A percentile compares a stretch with the other conserved stretches of the same genome.
These are phyloP conservation scores for Litocranius walleri DNA, from an alignment of 2,113 vertebrate species.

Conservation along the genomic window DNA sequence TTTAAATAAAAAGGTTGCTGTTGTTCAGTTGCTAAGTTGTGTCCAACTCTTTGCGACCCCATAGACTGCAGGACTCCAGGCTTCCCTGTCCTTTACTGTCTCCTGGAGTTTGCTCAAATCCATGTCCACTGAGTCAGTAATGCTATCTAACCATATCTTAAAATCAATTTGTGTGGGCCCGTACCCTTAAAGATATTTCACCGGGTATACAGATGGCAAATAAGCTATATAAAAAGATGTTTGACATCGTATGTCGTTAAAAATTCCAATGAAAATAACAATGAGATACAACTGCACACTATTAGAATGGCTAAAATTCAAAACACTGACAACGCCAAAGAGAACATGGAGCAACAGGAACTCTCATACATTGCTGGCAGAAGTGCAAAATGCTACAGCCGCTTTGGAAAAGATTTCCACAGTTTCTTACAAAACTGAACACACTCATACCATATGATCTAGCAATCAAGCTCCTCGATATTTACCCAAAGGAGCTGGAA, in stretches of 20 bases:
- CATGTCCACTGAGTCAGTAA: not conserved
- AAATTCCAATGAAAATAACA: not conserved
- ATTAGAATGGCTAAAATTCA: not conserved
- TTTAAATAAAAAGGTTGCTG: not conserved
- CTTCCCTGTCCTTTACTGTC: not conserved
- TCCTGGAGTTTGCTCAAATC: not conserved
- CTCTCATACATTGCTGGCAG: not conserved
- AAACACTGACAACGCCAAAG: not conserved
- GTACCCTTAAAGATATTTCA: not conserved
- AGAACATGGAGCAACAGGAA: not conserved
- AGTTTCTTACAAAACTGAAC: not conserved
- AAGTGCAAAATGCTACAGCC: not conserved
- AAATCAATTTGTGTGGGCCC: not conserved
- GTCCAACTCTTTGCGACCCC: not conserved
- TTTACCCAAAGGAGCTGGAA: not conserved
- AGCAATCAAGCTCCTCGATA: not conserved
- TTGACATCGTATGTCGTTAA: not conserved
- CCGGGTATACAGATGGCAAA: not conserved
- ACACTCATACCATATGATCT: not conserved
- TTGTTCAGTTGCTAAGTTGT: not conserved
- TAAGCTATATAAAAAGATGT: not conserved
- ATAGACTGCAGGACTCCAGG: not conserved
- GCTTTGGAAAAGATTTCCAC: not conserved
- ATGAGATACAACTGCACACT: not conserved
- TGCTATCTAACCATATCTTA: not conserved